Conservation (phyloP, 2,113 vertebrate species). For the Leptocoma aspasia region DNA sequence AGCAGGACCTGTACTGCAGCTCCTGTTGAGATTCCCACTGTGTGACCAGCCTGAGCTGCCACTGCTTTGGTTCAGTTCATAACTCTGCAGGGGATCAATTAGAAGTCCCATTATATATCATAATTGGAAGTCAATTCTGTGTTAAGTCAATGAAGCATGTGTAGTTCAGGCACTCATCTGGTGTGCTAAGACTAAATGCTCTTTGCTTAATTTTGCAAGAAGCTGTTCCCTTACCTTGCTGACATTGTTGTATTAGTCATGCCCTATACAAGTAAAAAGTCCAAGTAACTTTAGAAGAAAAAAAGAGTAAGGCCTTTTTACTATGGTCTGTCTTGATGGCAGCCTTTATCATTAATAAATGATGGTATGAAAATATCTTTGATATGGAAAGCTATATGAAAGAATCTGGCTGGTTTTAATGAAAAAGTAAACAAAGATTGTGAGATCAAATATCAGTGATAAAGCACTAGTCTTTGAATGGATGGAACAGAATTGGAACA, state of each 20-base stretch:
- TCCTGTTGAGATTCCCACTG: neutral
- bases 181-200: neutral
- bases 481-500: neutral
- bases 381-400: neutral
- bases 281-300: neutral
- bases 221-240: neutral
- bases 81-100: fast-evolving
- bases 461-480: neutral
- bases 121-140: neutral
- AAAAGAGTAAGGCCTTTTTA: neutral
- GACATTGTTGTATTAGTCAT: neutral
- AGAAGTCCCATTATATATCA: neutral
- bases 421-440: neutral
- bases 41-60: neutral
- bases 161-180: neutral
- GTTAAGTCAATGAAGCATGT: neutral
- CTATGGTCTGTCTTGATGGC: neutral
- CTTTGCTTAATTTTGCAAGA: neutral
- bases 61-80: neutral
- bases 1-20: neutral
- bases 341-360: neutral
- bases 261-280: neutral
- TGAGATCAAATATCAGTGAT: neutral
- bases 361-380: neutral
- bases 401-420: neutral